Evolutionary conservation across 2,797 vertebrate genomes (phyloP).

Genomic region (Falco cherrug): DNA sequence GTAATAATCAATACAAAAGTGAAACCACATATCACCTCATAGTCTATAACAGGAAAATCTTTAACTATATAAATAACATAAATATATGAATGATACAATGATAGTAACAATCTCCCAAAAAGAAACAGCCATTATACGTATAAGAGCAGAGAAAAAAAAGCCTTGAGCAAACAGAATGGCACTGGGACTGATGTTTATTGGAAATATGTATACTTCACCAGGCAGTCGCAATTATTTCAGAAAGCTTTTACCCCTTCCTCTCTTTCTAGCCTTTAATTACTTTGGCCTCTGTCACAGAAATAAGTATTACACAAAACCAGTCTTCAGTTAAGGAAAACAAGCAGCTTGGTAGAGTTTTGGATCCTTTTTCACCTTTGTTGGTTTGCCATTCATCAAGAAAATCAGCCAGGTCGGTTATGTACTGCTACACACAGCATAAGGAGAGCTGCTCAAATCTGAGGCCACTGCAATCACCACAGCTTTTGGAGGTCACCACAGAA

Average conservation of each 20-base stretch:
- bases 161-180: not conserved
- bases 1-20: not conserved
- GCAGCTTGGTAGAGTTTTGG: not conserved
- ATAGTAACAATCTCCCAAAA: not conserved
- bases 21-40: not conserved
- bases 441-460: not conserved
- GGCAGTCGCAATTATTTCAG: not conserved
- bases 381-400: not conserved
- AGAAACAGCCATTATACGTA: not conserved
- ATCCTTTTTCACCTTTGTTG: not conserved
- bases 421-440: not conserved
- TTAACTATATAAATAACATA: not conserved
- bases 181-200: not conserved
- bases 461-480: not conserved
- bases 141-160: not conserved
- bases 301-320: not conserved
- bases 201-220: not conserved
- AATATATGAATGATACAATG: not conserved
- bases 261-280: not conserved
- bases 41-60: not conserved
- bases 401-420: not conserved
- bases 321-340: not conserved
- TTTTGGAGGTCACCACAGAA: not conserved
- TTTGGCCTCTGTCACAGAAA: not conserved
- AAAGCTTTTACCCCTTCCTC: not conserved